Evolutionary conservation across 1,140 invertebrate genomes (phyloP).

Genomic region (Metopolophium dirhodum): DNA sequence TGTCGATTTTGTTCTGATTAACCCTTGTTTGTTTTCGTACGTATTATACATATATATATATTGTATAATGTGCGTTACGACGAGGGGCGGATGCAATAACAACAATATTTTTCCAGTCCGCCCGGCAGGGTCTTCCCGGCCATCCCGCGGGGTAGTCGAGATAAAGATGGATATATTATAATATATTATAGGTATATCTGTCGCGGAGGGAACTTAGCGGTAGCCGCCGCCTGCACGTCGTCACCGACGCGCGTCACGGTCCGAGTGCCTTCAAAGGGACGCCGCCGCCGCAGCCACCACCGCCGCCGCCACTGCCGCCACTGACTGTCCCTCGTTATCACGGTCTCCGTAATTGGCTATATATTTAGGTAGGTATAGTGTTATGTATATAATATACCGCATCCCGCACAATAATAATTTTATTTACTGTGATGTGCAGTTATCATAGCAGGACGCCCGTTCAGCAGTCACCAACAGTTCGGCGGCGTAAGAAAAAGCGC

Average conservation of each 20-base stretch:
- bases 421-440: not conserved
- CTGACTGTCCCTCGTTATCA: conserved; percentile 44
- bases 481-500: too few species aligned
- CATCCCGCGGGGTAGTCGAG: not conserved
- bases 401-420: not conserved
- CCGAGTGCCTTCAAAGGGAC: conserved; percentile 28
- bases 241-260: conserved; percentile 38
- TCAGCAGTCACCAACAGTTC: not conserved
- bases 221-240: conserved; percentile 32
- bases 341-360: not conserved
- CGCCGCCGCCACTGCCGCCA: not conserved
- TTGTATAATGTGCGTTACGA: not conserved
- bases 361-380: not conserved
- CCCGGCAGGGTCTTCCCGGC: not conserved
- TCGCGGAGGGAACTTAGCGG: not conserved
- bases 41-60: too few species aligned
- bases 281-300: not conserved
- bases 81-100: conserved; percentile 27
- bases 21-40: conserved; percentile 47
- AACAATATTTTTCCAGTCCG: conserved; percentile 24
- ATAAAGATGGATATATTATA: not conserved
- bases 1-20: conserved; percentile 29
- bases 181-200: not conserved
- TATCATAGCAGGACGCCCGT: not conserved
- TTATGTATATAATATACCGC: not conserved